Base-by-base conservation (phyloP, 2,797 vertebrate species). In the Apogon talboti region DNA sequence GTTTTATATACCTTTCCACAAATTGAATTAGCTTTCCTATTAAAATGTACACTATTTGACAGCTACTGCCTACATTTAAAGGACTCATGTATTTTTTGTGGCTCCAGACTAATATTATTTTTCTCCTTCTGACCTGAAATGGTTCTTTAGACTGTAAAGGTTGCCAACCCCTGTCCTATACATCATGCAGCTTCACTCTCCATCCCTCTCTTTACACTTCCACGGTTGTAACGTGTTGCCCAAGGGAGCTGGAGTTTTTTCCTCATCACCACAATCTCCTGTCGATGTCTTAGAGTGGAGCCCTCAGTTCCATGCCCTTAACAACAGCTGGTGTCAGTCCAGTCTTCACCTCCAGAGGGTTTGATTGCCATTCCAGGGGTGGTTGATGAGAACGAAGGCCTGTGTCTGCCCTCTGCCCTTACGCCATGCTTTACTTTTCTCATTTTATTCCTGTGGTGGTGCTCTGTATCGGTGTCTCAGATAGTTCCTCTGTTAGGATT, bases 241-340 rank as follows among this genome's bases (percentile, higher is more conserved):
- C 24, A 60, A 59, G 18, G 14, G 18, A 46, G 41, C 57, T 69
- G 45, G 14, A 47, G 41, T 76, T 80, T 49, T 61, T 65, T 57
- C 71, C 61, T 64, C 74, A 74, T 65, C 65, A 53, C 51, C 46
- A 40, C 59, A 66, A 21, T 66, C 70, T 54, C 30, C 62, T 55
- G 49, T 59, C 18, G 6, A 64, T 54, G 64, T 57, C 61, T 66
- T 50, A 15, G 16, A 82, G 70, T 49, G 4, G 24, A 41, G 24
- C 41, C 30, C 57, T 45, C 73, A 79, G 74, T 81, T 69, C 78
- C 3, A 11, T 19, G 73, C 48, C 15, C 28, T 47, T 76, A 58
- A 68, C 62, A 43, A 47, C 53, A 61, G 28, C 74, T 40, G 33
- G 42, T 45, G 58, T 72, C 50, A 15, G 70, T 58, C 18, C 49